Evolutionary conservation across 1,140 invertebrate species (phyloP), one percentile per base, ranked within the genome.

Genomic region (Diabrotica undecimpunctata): DNA sequence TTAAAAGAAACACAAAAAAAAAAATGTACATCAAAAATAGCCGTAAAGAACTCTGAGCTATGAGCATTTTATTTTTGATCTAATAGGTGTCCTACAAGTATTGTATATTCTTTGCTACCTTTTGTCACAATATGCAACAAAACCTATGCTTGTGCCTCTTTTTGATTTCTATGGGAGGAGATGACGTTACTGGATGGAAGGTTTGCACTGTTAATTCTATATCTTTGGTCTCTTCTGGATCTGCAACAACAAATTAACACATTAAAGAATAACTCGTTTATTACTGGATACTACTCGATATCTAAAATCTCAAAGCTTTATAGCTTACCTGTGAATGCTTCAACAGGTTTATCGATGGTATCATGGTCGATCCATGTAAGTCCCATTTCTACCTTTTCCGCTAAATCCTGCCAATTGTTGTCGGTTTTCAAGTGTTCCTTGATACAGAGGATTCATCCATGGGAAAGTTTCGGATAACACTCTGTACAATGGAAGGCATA

Each of bases 321-420:
- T 25, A 25, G n/a, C 25, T 70, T 72, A 89, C 87, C 83, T 71
- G 86, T 84, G 74, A 94, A 92, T 67, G 92, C 90, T 74, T 95
- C 93, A 12, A 95, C 90, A 0, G 90, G 93, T 75, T 91, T 92
- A 77, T 94, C 93, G 69, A 96, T 95, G 0, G 90, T 92, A 73
- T 95, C 93, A 69, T 94, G 90, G 74, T 96, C 93, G 12, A 96
- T 96, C 93, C 93, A 96, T 0, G 93, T 96, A 0, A 96, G 81
- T 0, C 93, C 93, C 92, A 95, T 96, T 78, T 95, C 92, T 5
- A 96, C 93, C 73, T 95, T 92, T 73, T 96, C 92, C 0, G 94
- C 92, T 11, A 96, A 78, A 76, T 94, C 89, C 75, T 94, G 90
- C 95, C 95, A 97, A 66, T n/a, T 95, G 86, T 70, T 88, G 86